These are phyloP conservation scores for Psilopogon haemacephalus DNA, from an alignment of 2,113 vertebrate species.

Conservation along the genomic window DNA sequence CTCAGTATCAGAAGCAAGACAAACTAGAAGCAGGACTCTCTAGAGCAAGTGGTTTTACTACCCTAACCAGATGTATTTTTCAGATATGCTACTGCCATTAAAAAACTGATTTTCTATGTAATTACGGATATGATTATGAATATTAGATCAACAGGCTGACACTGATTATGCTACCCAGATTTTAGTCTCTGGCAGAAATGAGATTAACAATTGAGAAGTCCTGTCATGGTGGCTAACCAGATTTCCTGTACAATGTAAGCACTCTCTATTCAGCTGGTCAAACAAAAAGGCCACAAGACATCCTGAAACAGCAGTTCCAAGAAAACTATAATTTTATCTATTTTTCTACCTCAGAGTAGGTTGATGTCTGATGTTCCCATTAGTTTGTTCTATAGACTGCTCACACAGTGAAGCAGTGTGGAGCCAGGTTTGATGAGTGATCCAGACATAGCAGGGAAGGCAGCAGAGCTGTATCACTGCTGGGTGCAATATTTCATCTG, in stretches of 20 bases:
- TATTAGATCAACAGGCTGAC: conserved; percentile 63
- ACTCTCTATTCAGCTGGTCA: background rate
- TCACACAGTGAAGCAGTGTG: rapidly evolving
- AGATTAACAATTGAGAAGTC: conserved; percentile 57
- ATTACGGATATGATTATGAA: conserved; percentile 50
- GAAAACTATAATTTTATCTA: background rate
- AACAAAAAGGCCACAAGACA: background rate
- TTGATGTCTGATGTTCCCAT: background rate
- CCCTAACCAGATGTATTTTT: conserved; percentile 15
- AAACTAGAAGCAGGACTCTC: background rate
- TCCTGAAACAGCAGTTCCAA: conserved; percentile 18
- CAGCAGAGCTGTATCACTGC: background rate
- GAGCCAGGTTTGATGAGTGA: background rate
- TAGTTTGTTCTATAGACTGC: background rate
- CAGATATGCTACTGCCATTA: background rate
- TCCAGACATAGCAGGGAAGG: background rate
- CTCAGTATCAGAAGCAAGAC: background rate
- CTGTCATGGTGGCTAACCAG: conserved; percentile 37
- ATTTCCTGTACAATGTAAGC: conserved; percentile 33
- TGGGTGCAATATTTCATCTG: background rate
- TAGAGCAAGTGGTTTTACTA: background rate
- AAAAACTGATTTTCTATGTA: conserved; percentile 44
- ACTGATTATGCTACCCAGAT: conserved; percentile 33
- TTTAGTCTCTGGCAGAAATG: conserved; percentile 63
- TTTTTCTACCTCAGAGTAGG: background rate